Conservation (phyloP, 2,797 vertebrate species). For the Myioborus miniatus region DNA sequence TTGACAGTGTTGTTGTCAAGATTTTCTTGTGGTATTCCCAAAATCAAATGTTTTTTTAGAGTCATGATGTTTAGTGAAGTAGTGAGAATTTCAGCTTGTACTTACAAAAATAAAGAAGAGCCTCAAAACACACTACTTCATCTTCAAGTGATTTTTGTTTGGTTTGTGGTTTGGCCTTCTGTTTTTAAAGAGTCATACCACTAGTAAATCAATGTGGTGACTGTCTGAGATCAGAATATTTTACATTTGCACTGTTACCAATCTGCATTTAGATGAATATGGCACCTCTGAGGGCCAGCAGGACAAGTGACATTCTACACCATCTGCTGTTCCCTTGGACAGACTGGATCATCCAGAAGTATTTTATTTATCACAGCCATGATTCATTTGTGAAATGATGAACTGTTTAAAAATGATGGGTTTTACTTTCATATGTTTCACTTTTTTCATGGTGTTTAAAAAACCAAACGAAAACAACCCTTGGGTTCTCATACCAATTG, state of each 20-base stretch:
- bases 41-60: constrained; percentile 28
- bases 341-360: not conserved
- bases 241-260: not conserved
- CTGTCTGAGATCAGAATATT: not conserved
- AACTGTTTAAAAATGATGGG: not conserved
- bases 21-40: not conserved
- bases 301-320: not conserved
- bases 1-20: not conserved
- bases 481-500: not conserved
- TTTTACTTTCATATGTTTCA: not conserved
- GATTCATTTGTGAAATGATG: not conserved
- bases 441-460: not conserved
- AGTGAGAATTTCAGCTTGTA: not conserved
- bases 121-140: not conserved
- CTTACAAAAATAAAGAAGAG: not conserved
- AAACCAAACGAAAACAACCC: not conserved
- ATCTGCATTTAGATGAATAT: not conserved
- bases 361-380: not conserved
- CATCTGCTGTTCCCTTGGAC: not conserved
- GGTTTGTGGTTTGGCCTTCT: not conserved
- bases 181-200: not conserved
- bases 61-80: not conserved
- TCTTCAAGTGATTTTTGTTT: not conserved
- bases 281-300: not conserved
- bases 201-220: not conserved